Percentiles rank a stretch among this genome's conserved stretches.
phyloP scores from a whole-genome alignment of 2,888 invertebrate species.

The Eudasyphora cyanicolor region DNA sequence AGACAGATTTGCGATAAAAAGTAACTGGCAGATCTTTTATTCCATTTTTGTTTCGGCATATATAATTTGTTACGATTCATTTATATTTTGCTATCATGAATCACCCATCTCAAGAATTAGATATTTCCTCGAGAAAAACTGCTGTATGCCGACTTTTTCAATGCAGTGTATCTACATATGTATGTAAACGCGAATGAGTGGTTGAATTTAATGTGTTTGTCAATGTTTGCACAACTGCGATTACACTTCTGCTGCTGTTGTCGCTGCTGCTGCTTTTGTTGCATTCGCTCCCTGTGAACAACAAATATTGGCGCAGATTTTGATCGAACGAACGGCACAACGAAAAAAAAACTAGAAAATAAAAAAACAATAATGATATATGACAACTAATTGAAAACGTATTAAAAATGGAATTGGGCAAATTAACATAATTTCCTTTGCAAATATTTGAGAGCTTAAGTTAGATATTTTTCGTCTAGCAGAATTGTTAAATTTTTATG shows the following conservation, averaged over 20 bases:
- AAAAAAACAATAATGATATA: not conserved
- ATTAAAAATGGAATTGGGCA: constrained; percentile 20
- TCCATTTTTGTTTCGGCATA: too few species aligned
- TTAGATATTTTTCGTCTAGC: not conserved
- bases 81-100: too few species aligned
- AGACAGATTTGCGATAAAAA: too few species aligned
- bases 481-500: too few species aligned
- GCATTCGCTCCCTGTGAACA: constrained; percentile 6
- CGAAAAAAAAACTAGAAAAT: not conserved
- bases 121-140: too few species aligned
- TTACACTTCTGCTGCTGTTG: constrained; percentile 12
- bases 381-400: constrained; percentile 34
- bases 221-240: constrained; percentile 34
- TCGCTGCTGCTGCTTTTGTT: constrained; percentile 15
- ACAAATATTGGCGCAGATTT: constrained; percentile 29
- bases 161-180: not conserved
- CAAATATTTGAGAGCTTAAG: not conserved
- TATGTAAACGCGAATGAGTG: too few species aligned
- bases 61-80: too few species aligned
- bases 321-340: constrained; percentile 24
- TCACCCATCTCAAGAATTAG: too few species aligned
- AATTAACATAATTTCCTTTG: constrained; percentile 13
- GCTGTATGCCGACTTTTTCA: constrained; percentile 23
- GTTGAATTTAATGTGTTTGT: constrained; percentile 30
- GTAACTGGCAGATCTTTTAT: too few species aligned